Base-by-base conservation (phyloP, 2,797 vertebrate genomes). In the Hydrocynus forskahlii region DNA sequence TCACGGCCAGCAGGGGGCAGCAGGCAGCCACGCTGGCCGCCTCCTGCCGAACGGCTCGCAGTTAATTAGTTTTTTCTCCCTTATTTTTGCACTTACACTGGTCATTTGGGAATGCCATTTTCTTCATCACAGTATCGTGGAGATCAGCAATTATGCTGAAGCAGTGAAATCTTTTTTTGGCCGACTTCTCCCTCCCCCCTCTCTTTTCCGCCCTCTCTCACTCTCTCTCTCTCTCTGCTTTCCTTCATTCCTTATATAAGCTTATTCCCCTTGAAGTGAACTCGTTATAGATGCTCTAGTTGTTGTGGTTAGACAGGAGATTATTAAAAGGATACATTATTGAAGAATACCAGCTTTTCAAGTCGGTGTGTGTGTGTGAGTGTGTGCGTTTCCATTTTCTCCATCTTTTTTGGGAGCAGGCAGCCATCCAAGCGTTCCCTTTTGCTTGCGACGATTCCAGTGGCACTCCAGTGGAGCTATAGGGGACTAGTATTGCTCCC, bases 141-240 rank as follows among this genome's bases (percentile, higher is more conserved):
- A 86, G 73, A 88, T 88, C 87, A 87, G 84, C 83, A 88, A 84
- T 88, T 86, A 88, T 87, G 87, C 84, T 87, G 84, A 88, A 88
- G 76, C 63, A 62, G 88, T 69, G 86, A 85, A 89, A 93, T 91
- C 86, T 90, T 95, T 87, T 92, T 95, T 91, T 86, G 89, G 89
- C 54, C 72, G 38, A 64, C 62, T 64, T 19, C 29, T 5, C 29
- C 29, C 14, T 5, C 29, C 13, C 60, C 23, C 25, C 23, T 10
- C 23, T 14, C 35, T 35, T 35, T 35, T 35, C 35, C 29, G 1
- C 19, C 23, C 10, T 68, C 29, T 35, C 29, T 64, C 45, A 67
- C 81, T 54, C 81, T 79, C 63, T 68, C 19, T 25, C 29, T 66
- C 48, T 76, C 75, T 45, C 75, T 74, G 63, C 70, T 70, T 54